Percentiles rank a stretch among this genome's conserved stretches.
Conservation (phyloP, 1,140 invertebrate species). For the Galleria mellonella region DNA sequence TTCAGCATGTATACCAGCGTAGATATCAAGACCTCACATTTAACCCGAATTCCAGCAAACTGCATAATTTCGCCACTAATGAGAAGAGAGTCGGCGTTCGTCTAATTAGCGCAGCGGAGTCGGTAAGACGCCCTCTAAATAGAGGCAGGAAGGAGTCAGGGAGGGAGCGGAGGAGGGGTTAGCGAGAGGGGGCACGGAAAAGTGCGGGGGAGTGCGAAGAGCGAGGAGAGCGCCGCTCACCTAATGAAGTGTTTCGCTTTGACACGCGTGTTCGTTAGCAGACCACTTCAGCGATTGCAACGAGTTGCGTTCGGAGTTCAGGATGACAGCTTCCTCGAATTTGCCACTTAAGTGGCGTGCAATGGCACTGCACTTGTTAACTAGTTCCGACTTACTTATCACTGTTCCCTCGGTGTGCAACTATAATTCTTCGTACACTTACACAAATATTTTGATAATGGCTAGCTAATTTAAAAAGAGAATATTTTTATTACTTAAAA, state of each 20-base stretch:
- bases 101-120: conserved; percentile 66
- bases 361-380: conserved; percentile 61
- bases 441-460: too few species aligned
- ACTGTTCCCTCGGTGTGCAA: conserved; percentile 16
- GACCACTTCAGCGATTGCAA: conserved; percentile 60
- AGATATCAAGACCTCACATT: conserved; percentile 61
- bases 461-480: too few species aligned
- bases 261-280: conserved; percentile 72
- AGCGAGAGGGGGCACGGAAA: conserved; percentile 8
- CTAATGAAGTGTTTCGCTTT: conserved; percentile 73
- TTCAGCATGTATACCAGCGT: conserved; percentile 37
- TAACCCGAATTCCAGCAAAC: conserved; percentile 69
- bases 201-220: conserved; percentile 13
- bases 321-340: conserved; percentile 67
- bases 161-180: conserved; percentile 11
- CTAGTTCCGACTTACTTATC: conserved; percentile 54
- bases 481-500: too few species aligned
- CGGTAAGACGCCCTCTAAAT: conserved; percentile 68
- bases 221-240: conserved; percentile 54
- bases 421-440: not conserved
- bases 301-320: conserved; percentile 41
- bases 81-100: conserved; percentile 65
- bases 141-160: conserved; percentile 41
- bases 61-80: conserved; percentile 72
- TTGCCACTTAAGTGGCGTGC: conserved; percentile 69